phyloP scores from a whole-genome alignment of 1,140 invertebrate species.

The Brachionus paranguensis region DNA sequence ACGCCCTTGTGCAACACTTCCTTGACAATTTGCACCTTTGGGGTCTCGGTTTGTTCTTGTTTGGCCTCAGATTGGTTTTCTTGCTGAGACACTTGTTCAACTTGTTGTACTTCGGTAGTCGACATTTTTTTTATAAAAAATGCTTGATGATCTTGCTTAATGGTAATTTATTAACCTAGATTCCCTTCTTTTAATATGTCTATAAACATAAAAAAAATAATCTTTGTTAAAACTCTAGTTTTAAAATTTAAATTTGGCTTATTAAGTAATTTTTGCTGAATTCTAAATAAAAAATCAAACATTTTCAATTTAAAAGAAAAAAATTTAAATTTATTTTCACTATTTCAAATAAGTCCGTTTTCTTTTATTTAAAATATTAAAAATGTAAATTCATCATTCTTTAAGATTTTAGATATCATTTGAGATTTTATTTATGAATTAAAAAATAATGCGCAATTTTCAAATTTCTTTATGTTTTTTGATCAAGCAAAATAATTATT shows the following conservation, averaged over 20 bases:
- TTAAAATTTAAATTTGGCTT: neutral
- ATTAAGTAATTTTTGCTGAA: neutral
- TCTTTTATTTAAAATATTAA: no score
- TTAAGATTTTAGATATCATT: no score
- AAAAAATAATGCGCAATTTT: no score
- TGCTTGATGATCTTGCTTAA: no score
- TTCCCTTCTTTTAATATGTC: no score
- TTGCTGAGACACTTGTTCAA: neutral
- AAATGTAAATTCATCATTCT: no score
- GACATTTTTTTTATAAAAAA: neutral
- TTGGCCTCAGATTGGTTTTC: neutral
- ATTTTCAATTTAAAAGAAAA: neutral
- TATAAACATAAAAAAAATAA: no score
- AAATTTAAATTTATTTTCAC: neutral
- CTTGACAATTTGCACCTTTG: neutral
- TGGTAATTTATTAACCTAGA: neutral
- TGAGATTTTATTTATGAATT: no score
- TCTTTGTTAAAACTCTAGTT: neutral
- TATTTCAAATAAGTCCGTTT: no score
- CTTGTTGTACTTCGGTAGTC: neutral
- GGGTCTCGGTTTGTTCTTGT: neutral
- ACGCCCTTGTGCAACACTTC: conserved; percentile 48
- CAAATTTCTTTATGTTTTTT: no score
- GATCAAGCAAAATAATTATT: no score
- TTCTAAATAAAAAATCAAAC: no score